These are phyloP conservation scores for Drosophila murphyi DNA, from an alignment of 1,140 invertebrate species.

Conservation along the genomic window DNA sequence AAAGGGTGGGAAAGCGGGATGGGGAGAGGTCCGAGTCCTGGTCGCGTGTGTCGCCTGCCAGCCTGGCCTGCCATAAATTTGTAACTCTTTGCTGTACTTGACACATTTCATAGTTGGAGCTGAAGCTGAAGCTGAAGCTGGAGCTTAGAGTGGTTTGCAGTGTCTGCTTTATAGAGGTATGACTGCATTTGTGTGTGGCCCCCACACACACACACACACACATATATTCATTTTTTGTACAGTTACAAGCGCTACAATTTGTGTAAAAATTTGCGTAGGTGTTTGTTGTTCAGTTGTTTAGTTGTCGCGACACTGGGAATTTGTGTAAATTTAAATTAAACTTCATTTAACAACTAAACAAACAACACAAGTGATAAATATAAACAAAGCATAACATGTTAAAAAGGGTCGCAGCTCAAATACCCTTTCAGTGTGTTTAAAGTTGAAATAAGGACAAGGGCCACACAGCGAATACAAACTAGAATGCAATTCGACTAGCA, in stretches of 20 bases:
- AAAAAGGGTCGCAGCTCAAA: neutral
- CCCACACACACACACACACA: neutral
- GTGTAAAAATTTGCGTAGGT: constrained; percentile 76
- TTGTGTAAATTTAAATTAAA: constrained; percentile 73
- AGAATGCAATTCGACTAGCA: too few species aligned
- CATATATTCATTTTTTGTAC: neutral
- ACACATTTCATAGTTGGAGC: constrained; percentile 69
- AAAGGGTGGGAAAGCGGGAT: neutral
- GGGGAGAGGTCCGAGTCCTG: constrained; percentile 46
- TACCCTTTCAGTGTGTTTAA: constrained; percentile 1
- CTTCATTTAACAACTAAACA: constrained; percentile 67
- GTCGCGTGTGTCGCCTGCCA: constrained; percentile 52
- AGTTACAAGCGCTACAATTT: constrained; percentile 37
- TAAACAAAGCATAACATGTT: neutral
- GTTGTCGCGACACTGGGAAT: constrained; percentile 39
- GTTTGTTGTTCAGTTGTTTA: constrained; percentile 34
- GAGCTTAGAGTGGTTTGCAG: constrained; percentile 32
- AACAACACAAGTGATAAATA: constrained; percentile 36
- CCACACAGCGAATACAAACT: neutral
- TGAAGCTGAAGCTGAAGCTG: constrained; percentile 7
- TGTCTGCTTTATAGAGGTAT: constrained; percentile 13
- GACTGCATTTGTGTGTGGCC: neutral
- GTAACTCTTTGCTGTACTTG: constrained; percentile 82
- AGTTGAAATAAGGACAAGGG: too few species aligned
- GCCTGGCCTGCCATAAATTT: constrained; percentile 70